Evolutionary conservation across 1,140 invertebrate species (phyloP), one percentile per base, ranked within the genome.

Genomic region (Mesaphorura yosii): DNA sequence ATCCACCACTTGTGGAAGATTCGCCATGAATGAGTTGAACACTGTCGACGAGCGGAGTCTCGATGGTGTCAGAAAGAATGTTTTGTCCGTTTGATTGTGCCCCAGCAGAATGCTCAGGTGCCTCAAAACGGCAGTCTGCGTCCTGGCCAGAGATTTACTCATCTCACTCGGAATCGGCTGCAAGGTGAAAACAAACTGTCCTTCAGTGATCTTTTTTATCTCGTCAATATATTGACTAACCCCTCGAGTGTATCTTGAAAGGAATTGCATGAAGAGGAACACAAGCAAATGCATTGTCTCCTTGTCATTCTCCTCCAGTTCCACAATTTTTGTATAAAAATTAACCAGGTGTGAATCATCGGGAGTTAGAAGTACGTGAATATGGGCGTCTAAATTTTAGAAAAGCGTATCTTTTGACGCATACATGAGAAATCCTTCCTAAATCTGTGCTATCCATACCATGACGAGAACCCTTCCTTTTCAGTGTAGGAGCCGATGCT

Each of bases 271-370:
- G 2, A 98, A 76, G 6, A 98, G 76, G 66, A 94, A 91, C 2
- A 97, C 83, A n/a, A 97, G 72, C 19, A 96, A 73, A 70, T 97
- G 93, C 55, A 93, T 88, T 0, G 94, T 95, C 72, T 97, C 91
- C 65, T 86, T 81, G 67, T 98, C 94, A 19, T 87, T 79, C 67
- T 96, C 92, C 68, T 96, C 91, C 48, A 91, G 72, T 64, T 98
- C 93, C 47, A 95, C 82, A 3, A 92, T 84, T 68, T 82, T 77
- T 37, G 83, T 80, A 15, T 86, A 73, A 48, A 83, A 74, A 0
- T 76, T 78, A 38, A 80, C 73, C 15, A 84, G 59, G 51, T 81
- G 76, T 2, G 73, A 73, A 54, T 85, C 80, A 60, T 88, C 84
- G 26, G 78, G 78, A 46, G 74, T 77, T n/a, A 85, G 62, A 0